These are phyloP conservation scores for Hypercompe scribonia DNA, from an alignment of 2,888 invertebrate genomes.

Conservation along the genomic window DNA sequence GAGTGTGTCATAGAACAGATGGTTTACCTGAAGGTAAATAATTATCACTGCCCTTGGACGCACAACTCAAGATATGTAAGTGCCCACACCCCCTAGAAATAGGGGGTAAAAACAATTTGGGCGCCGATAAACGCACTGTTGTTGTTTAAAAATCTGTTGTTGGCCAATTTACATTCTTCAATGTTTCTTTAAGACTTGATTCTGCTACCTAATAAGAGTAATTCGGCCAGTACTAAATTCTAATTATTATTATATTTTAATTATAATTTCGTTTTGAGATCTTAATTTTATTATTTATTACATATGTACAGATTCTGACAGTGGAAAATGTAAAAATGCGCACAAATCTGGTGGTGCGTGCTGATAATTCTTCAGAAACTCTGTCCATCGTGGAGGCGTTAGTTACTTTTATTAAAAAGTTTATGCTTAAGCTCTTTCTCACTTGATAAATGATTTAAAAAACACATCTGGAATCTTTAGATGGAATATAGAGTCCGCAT, in stretches of 20 bases:
- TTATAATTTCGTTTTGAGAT: neutral
- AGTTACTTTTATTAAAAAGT: slow-evolving; percentile 34
- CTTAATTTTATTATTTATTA: neutral
- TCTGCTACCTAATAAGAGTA: neutral
- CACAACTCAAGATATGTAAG: too few relatives aligned
- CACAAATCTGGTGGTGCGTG: slow-evolving; percentile 66
- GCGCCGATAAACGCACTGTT: too few relatives aligned
- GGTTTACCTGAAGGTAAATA: too few relatives aligned
- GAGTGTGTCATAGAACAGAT: too few relatives aligned
- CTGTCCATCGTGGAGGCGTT: slow-evolving; percentile 68
- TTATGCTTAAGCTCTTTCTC: neutral
- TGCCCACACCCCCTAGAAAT: too few relatives aligned
- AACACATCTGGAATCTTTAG: too few relatives aligned
- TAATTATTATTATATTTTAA: neutral
- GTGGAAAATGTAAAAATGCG: slow-evolving; percentile 62
- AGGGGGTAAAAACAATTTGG: too few relatives aligned
- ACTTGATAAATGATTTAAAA: too few relatives aligned
- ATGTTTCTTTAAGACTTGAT: neutral
- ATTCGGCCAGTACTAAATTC: neutral
- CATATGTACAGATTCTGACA: slow-evolving; percentile 58
- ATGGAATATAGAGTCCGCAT: too few relatives aligned
- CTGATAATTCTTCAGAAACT: slow-evolving; percentile 59
- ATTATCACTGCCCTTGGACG: too few relatives aligned
- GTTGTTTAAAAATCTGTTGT: too few relatives aligned
- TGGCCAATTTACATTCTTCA: too few relatives aligned